Evolutionary conservation across 2,113 vertebrate species (phyloP).

Genomic region (Triplophysa tibetana): DNA sequence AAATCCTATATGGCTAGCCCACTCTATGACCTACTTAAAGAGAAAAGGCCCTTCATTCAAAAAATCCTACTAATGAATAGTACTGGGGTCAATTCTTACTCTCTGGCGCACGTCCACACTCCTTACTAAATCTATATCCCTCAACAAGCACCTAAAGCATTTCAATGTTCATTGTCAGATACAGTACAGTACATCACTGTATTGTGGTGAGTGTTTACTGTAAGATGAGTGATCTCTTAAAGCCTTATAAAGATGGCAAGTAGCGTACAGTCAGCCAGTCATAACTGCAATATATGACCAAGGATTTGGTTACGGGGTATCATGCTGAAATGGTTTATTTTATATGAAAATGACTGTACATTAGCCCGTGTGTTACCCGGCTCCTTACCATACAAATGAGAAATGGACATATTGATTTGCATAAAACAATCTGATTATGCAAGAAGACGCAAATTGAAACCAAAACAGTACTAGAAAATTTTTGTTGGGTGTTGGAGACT

Average conservation of each 20-base stretch:
- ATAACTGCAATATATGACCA: too few species aligned
- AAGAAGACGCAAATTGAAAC: too few species aligned
- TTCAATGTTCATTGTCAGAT: not conserved
- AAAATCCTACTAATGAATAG: constrained; percentile 32
- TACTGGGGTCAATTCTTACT: constrained; percentile 9
- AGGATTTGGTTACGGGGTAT: too few species aligned
- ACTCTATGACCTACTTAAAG: constrained; percentile 42
- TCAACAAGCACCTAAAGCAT: not conserved
- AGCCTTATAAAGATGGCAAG: not conserved
- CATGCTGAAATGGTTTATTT: too few species aligned
- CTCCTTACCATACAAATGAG: too few species aligned
- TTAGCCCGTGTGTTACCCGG: too few species aligned
- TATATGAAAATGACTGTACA: too few species aligned
- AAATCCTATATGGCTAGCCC: constrained; percentile 23
- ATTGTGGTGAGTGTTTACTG: not conserved
- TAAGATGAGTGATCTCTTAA: not conserved
- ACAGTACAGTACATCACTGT: not conserved
- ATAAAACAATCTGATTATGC: too few species aligned
- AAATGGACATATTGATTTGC: too few species aligned
- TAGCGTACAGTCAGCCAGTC: too few species aligned
- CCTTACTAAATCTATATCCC: not conserved
- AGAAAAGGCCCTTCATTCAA: constrained; percentile 18
- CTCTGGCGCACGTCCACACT: not conserved
- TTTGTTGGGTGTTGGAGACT: too few species aligned
- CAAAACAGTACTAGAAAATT: too few species aligned